Base-by-base conservation (phyloP, 2,113 vertebrate species). In the Bubo scandiacus region DNA sequence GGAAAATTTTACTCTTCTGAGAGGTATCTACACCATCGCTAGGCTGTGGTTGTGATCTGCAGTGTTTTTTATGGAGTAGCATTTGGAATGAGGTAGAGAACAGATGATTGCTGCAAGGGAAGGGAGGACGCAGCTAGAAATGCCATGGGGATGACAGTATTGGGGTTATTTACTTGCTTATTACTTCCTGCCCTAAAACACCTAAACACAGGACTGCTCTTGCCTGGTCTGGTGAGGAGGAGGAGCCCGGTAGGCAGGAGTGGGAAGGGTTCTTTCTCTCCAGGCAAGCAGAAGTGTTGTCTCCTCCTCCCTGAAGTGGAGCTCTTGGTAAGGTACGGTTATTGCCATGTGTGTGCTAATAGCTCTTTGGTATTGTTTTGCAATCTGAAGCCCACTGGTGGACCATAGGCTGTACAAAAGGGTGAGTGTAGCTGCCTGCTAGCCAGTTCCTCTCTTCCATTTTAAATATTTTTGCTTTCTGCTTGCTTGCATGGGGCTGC, bases 321-420 rank as follows among this genome's bases (percentile, higher is more conserved):
- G 96, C 96, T 97, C 22, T 97, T 94, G 80, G 94, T 96, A 95
- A 97, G 96, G 95, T 97, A 96, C 4, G 91, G 97, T 97, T 94
- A 96, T 94, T 97, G 97, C 97, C 96, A 86, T 96, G 92, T 98
- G 97, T 98, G 95, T 99, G 99, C 99, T 99, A 99, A 99, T 99
- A 99, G 99, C 99, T 99, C 98, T 99, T 98, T 99, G 99, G 98
- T 99, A 98, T 99, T 99, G 99, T 99, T 99, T 99, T 99, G 99
- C 99, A 99, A 98, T 99, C 99, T 98, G 98, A 99, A 99, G 99
- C 99, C 99, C 99, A 98, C 99, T 99, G 99, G 99, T 99, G 99
- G 99, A 99, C 99, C 99, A 99, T 99, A 99, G 99, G 99, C 99
- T 99, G 99, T 99, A 99, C 99, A 99, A 99, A 99, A 99, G 99